These are phyloP conservation scores for Lasiommata megera DNA, from an alignment of 2,888 invertebrate species.

Conservation along the genomic window DNA sequence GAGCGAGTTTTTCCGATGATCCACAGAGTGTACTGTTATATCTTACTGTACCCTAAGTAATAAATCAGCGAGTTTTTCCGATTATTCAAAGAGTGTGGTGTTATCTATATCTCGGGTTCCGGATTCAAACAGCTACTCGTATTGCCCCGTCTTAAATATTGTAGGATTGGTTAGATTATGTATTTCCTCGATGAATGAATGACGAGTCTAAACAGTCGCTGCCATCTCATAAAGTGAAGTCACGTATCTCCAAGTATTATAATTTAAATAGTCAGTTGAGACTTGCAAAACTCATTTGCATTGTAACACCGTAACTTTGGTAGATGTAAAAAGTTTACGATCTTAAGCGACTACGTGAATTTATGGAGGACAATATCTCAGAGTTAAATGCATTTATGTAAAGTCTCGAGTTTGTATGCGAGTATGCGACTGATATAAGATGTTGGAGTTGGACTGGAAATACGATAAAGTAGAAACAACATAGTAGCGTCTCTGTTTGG, in stretches of 20 bases:
- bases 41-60: too few species aligned
- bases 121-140: too few species aligned
- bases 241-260: constrained; percentile 20
- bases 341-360: constrained; percentile 54
- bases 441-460: neutral
- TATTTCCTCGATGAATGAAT: neutral
- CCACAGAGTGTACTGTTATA: too few species aligned
- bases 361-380: constrained; percentile 59
- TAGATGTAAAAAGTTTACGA: constrained; percentile 65
- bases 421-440: constrained; percentile 7
- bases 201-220: neutral
- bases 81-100: too few species aligned
- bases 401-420: constrained; percentile 8
- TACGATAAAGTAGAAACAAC: neutral
- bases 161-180: neutral
- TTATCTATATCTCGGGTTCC: too few species aligned
- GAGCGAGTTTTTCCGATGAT: too few species aligned
- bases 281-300: constrained; percentile 65
- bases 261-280: constrained; percentile 42
- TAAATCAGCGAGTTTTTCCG: too few species aligned
- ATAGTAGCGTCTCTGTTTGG: neutral
- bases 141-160: too few species aligned
- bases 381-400: constrained; percentile 48
- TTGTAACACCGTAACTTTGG: constrained; percentile 58
- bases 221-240: constrained; percentile 8